phyloP scores from a whole-genome alignment of 2,113 vertebrate genomes.

The Ammospiza caudacuta region DNA sequence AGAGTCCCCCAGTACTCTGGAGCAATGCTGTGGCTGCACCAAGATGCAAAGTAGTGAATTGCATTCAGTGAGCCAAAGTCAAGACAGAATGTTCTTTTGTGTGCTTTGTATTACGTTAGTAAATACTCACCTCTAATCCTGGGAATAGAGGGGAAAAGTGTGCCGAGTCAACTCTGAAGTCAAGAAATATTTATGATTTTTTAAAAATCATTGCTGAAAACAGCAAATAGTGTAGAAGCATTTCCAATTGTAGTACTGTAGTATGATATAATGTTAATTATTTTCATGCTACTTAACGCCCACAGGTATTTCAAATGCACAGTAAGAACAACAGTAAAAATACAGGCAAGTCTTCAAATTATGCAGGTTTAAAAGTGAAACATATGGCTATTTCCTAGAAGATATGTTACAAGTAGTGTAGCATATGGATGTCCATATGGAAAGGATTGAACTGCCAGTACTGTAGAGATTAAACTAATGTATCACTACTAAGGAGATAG shows the following conservation, averaged over 20 bases:
- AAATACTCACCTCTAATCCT: not conserved
- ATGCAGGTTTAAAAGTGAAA: slow-evolving; percentile 57
- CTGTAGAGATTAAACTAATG: slow-evolving; percentile 68
- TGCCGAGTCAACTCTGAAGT: not conserved
- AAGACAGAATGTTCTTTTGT: not conserved
- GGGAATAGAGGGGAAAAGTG: not conserved
- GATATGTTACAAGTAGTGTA: slow-evolving; percentile 54
- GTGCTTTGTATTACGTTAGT: not conserved
- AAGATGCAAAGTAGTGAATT: not conserved
- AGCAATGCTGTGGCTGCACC: not conserved
- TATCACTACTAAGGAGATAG: slow-evolving; percentile 66
- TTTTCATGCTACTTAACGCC: not conserved
- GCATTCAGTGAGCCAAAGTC: not conserved
- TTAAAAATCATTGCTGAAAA: not conserved
- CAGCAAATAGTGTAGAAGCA: not conserved
- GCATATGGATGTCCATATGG: slow-evolving; percentile 70
- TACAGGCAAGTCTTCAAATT: slow-evolving; percentile 47
- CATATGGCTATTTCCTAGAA: slow-evolving; percentile 64
- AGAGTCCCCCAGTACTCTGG: not conserved
- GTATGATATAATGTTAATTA: slow-evolving; percentile 9
- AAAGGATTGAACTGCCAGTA: slow-evolving; percentile 49
- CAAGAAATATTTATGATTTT: not conserved
- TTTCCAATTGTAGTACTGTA: not conserved
- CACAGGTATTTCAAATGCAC: slow-evolving; percentile 48
- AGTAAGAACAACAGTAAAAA: slow-evolving; percentile 12